A percentile compares a stretch with the other conserved stretches of the same genome.
Evolutionary conservation across 2,113 vertebrate species (phyloP).

Genomic region (Lonchura striata): DNA sequence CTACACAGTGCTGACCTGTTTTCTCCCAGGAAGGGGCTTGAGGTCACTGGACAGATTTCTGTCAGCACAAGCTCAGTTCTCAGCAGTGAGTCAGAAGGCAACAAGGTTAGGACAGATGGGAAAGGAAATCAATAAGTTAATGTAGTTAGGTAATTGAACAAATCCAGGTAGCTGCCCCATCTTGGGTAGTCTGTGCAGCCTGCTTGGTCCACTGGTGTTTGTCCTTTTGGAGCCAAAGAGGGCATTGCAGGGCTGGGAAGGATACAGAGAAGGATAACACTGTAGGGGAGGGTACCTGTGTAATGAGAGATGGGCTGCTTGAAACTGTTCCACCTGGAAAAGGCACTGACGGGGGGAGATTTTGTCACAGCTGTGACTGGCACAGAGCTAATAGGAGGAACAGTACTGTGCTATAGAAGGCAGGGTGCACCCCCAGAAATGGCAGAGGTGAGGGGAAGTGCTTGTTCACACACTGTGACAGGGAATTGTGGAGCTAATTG

Average conservation of each 20-base stretch:
- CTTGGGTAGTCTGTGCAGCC: not conserved
- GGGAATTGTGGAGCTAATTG: not conserved
- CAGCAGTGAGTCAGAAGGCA: not conserved
- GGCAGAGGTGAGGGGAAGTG: not conserved
- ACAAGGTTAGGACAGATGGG: not conserved
- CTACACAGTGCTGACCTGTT: not conserved
- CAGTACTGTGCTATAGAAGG: fast-evolving
- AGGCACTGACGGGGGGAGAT: not conserved
- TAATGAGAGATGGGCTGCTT: not conserved
- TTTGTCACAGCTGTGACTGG: not conserved
- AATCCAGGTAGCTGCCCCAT: not conserved
- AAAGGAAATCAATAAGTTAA: not conserved
- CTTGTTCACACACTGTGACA: not conserved
- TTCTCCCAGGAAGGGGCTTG: not conserved
- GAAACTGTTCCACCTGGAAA: not conserved
- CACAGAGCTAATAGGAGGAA: not conserved
- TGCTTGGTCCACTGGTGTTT: not conserved
- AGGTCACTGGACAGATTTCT: not conserved
- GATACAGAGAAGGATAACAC: not conserved
- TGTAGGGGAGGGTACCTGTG: not conserved
- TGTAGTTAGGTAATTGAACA: not conserved
- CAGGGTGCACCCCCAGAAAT: not conserved
- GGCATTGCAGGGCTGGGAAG: not conserved
- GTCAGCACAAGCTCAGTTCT: not conserved
- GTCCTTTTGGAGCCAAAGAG: not conserved